Base-by-base conservation (phyloP, 2,888 invertebrate species). In the Amorpha juglandis region DNA sequence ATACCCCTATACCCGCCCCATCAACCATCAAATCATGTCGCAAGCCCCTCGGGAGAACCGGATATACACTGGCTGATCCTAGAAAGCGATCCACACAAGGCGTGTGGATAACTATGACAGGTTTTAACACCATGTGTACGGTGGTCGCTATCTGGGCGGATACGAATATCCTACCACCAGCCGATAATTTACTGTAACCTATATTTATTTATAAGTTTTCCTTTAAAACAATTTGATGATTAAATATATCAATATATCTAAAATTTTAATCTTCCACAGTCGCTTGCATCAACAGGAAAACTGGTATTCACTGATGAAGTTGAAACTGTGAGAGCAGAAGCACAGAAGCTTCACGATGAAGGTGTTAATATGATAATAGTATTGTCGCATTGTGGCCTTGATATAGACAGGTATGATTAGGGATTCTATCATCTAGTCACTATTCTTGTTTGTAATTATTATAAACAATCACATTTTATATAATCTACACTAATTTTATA, bases 291-390 rank as follows among this genome's bases (percentile, higher is more conserved):
- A 58, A 95, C 96, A 0, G 97, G 95, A 42, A 92, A 94, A n/a
- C 79, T 97, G 2, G 92, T 82, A 71, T 97, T 97, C 71, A 90
- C 94, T 3, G 95, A 96, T 78, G 97, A 97, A 89, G 94, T 95
- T 9, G 93, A 94, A 70, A 86, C 95, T 0, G 95, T 97, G 0
- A 94, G 92, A 70, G 87, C 85, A 51, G 97, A 97, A 90, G 96
- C 97, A 0, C 90, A 94, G 69, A 93, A 94, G 74, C 80, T 97
- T 1, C 90, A 94, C 42, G 90, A 88, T 9, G 89, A 95, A 72
- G 96, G 96, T 0, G 95, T 97, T 0, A 94, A 97, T 70, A 97
- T 97, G 35, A 96, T 97, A 66, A 95, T 98, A 63, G 97, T 96
- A 2, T 83, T 98, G 19, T 97, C 98, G 0, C 98, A 98, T 80